These are phyloP conservation scores for Agriopis leucophaearia DNA, from an alignment of 2,888 invertebrate genomes.

Conservation along the genomic window DNA sequence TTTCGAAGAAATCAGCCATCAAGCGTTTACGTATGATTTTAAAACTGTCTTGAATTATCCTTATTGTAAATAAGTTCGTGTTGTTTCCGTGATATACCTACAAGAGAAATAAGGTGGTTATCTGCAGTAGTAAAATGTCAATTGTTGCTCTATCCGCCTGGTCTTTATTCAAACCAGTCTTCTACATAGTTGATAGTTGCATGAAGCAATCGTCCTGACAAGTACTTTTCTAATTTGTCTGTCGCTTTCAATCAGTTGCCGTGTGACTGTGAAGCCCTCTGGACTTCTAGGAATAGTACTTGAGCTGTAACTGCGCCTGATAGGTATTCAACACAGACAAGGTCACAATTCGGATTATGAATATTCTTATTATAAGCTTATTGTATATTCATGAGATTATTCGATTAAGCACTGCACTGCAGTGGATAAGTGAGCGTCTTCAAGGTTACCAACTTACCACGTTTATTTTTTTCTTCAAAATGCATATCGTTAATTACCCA, in stretches of 20 bases:
- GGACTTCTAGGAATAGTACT: conserved; percentile 26
- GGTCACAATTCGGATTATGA: too few relatives aligned
- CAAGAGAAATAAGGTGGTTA: not conserved
- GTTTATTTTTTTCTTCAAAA: too few relatives aligned
- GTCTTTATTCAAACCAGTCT: conserved; percentile 24
- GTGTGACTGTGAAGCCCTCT: conserved; percentile 22
- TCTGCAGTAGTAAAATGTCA: conserved; percentile 24
- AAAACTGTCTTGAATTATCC: conserved; percentile 2
- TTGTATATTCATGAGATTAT: conserved; percentile 31
- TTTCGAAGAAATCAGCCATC: conserved; percentile 1
- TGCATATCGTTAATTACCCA: too few relatives aligned
- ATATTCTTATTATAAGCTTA: too few relatives aligned
- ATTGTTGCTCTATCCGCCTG: conserved; percentile 10
- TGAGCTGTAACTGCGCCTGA: not conserved
- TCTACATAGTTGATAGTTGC: conserved; percentile 31
- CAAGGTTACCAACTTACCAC: conserved; percentile 16
- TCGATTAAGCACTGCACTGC: conserved; percentile 23
- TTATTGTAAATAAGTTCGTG: not conserved
- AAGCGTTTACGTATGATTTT: not conserved
- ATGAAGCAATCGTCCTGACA: conserved; percentile 5
- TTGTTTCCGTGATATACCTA: not conserved
- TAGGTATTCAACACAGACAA: too few relatives aligned
- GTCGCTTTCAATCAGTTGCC: conserved; percentile 40
- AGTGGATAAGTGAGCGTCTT: conserved; percentile 22
- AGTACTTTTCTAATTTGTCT: conserved; percentile 38